phyloP scores from a whole-genome alignment of 2,888 invertebrate species.

The Pammene fasciana region DNA sequence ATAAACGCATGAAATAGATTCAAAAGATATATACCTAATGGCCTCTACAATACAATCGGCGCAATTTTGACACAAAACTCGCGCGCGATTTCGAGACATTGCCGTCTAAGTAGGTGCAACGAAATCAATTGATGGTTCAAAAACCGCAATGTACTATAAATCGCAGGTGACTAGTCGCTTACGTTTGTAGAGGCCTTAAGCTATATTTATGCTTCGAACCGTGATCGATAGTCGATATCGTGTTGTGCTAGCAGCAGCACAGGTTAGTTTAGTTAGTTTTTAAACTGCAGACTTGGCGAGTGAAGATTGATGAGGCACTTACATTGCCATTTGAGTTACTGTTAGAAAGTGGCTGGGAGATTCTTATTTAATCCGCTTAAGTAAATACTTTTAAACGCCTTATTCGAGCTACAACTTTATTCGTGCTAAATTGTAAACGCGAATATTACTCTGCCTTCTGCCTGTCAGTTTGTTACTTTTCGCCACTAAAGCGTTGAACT shows the following conservation, averaged over 20 bases:
- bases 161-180: too few species aligned
- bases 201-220: too few species aligned
- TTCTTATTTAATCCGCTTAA: conserved; percentile 28
- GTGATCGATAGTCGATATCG: neutral
- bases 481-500: too few species aligned
- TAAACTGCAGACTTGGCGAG: conserved; percentile 23
- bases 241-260: conserved; percentile 7
- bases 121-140: too few species aligned
- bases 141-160: too few species aligned
- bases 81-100: too few species aligned
- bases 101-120: too few species aligned
- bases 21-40: too few species aligned
- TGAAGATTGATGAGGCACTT: conserved; percentile 34
- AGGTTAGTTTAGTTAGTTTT: conserved; percentile 29
- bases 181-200: too few species aligned
- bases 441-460: neutral
- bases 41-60: too few species aligned
- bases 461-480: neutral
- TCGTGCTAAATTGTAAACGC: neutral
- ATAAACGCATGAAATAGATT: too few species aligned
- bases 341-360: conserved; percentile 32
- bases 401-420: neutral
- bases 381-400: conserved; percentile 20
- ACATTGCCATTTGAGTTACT: conserved; percentile 31
- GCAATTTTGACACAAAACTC: too few species aligned